Evolutionary conservation across 1,140 invertebrate genomes (phyloP).

Genomic region (Vanessa atalanta): DNA sequence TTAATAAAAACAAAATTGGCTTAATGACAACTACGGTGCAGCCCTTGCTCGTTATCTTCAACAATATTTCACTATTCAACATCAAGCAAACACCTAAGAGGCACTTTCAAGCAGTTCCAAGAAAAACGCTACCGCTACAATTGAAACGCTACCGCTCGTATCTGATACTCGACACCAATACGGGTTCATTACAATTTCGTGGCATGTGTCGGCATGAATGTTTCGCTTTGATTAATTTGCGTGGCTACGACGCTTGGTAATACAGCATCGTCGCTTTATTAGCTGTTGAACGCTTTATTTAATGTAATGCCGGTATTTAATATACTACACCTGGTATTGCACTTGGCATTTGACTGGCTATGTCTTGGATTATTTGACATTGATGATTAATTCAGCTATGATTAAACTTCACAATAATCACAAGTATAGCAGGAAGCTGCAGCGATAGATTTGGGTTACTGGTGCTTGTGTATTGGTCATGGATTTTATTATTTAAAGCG

Average conservation of each 20-base stretch:
- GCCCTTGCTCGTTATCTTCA: no score
- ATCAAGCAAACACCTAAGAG: no score
- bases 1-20: no score
- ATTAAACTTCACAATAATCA: neutral
- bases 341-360: constrained; percentile 12
- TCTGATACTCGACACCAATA: constrained; percentile 40
- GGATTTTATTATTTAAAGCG: no score
- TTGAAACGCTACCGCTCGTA: constrained; percentile 36
- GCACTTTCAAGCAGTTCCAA: neutral
- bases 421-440: neutral
- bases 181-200: constrained; percentile 76
- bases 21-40: no score
- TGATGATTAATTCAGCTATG: neutral
- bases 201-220: constrained; percentile 77
- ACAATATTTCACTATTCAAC: no score
- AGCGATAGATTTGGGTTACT: no score
- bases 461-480: no score
- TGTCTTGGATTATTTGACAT: neutral
- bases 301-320: constrained; percentile 42
- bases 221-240: constrained; percentile 79
- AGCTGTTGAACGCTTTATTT: constrained; percentile 37
- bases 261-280: constrained; percentile 35
- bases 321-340: constrained; percentile 24
- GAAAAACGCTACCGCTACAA: neutral
- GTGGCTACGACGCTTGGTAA: constrained; percentile 46